Conservation (phyloP, 2,888 invertebrate genomes). For the Bombylius major region DNA sequence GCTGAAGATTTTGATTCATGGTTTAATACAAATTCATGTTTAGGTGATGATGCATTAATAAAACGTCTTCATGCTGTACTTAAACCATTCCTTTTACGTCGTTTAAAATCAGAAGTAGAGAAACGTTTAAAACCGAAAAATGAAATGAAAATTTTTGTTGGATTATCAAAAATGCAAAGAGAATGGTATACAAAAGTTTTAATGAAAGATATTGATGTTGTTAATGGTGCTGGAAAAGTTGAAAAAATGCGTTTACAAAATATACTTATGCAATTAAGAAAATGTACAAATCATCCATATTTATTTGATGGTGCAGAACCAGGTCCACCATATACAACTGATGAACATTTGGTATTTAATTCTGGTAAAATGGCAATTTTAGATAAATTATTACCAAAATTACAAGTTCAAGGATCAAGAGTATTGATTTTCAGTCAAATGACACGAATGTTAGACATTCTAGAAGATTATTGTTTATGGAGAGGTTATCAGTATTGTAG, state of each 20-base stretch:
- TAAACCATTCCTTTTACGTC: conserved; percentile 78
- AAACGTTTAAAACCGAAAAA: conserved; percentile 87
- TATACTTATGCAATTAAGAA: conserved; percentile 91
- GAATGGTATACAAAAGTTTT: conserved; percentile 96
- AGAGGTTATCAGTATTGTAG: conserved; percentile 64
- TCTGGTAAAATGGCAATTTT: conserved; percentile 87
- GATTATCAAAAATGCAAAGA: conserved; percentile 90
- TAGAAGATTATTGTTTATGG: conserved; percentile 88
- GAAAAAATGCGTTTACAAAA: conserved; percentile 92
- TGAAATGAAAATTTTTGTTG: conserved; percentile 86
- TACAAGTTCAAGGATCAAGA: conserved; percentile 75
- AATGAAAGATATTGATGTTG: conserved; percentile 92
- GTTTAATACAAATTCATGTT: conserved; percentile 86
- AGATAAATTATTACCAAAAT: conserved; percentile 76
- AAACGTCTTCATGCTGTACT: conserved; percentile 79
- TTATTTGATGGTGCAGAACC: conserved; percentile 95
- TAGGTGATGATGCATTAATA: conserved; percentile 75
- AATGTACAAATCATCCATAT: conserved; percentile 93
- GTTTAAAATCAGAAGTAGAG: conserved; percentile 90
- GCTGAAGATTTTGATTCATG: conserved; percentile 91
- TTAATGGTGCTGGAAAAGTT: conserved; percentile 90
- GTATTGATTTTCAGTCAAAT: conserved; percentile 87
- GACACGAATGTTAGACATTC: conserved; percentile 82
- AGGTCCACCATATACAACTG: conserved; percentile 83
- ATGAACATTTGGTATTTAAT: conserved; percentile 81